These are phyloP conservation scores for Drosophila tripunctata DNA, from an alignment of 2,888 invertebrate genomes.

Conservation along the genomic window DNA sequence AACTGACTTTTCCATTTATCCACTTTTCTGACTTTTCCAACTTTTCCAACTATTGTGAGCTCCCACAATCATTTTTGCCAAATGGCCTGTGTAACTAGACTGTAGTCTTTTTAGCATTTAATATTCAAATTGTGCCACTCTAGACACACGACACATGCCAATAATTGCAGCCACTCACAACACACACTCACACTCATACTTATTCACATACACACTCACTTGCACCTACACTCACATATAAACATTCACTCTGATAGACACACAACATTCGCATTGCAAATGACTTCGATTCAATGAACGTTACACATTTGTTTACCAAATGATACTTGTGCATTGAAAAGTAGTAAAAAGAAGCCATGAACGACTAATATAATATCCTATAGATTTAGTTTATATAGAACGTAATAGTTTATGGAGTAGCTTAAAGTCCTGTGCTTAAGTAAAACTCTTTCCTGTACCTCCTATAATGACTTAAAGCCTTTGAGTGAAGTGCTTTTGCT, in stretches of 20 bases:
- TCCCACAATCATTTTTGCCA: constrained; percentile 15
- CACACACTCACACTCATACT: constrained; percentile 1
- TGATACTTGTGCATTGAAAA: constrained; percentile 1
- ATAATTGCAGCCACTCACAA: constrained; percentile 27
- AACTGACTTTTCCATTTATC: constrained; percentile 16
- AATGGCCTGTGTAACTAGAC: too few species aligned
- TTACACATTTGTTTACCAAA: constrained; percentile 12
- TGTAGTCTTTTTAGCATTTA: constrained; percentile 21
- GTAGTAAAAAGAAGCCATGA: too few species aligned
- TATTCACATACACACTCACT: background rate
- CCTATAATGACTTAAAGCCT: background rate
- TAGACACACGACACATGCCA: constrained; percentile 21
- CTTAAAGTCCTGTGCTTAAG: too few species aligned
- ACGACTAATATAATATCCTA: background rate
- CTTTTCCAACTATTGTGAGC: constrained; percentile 7
- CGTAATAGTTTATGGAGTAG: too few species aligned
- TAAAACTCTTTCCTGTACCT: too few species aligned
- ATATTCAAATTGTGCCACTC: constrained; percentile 42
- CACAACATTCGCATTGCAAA: background rate
- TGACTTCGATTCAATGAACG: constrained; percentile 17
- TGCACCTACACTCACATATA: background rate
- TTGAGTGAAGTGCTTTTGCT: background rate
- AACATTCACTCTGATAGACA: background rate
- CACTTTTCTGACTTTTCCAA: constrained; percentile 16
- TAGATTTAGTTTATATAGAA: too few species aligned